These are phyloP conservation scores for Apolygus lucorum DNA, from an alignment of 1,140 invertebrate genomes.

Conservation along the genomic window DNA sequence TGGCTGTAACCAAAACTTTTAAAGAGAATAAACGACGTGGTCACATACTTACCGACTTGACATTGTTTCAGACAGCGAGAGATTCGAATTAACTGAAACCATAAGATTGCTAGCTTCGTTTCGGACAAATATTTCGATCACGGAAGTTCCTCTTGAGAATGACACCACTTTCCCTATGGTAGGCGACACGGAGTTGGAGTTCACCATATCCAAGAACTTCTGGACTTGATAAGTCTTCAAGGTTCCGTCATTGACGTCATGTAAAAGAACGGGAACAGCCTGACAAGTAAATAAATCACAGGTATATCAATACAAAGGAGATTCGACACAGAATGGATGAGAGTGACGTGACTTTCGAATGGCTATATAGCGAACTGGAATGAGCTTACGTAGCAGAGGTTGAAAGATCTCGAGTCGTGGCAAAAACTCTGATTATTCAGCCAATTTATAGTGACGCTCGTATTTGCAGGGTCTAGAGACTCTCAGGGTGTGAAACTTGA, in stretches of 20 bases:
- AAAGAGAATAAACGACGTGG: too few relatives aligned
- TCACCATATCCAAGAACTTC: conserved; percentile 7
- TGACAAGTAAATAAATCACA: not conserved
- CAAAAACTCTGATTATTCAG: conserved; percentile 1
- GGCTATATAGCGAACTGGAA: not conserved
- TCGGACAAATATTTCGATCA: conserved; percentile 53
- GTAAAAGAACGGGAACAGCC: not conserved
- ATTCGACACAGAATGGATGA: not conserved
- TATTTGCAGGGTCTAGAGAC: not conserved
- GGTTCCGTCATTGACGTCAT: not conserved
- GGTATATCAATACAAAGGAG: not conserved
- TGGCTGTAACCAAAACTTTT: too few relatives aligned
- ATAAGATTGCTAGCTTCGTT: conserved; percentile 46
- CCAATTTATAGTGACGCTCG: not conserved
- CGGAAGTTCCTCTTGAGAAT: conserved; percentile 33
- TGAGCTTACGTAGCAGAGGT: not conserved
- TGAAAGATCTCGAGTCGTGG: not conserved
- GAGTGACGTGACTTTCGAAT: not conserved
- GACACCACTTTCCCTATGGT: conserved; percentile 24
- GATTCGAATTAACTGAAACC: conserved; percentile 51
- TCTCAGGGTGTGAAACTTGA: not conserved
- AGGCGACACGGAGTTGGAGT: not conserved
- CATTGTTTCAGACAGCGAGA: conserved; percentile 41
- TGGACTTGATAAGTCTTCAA: not conserved
- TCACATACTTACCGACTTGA: too few relatives aligned